Conservation (phyloP, 2,888 invertebrate genomes). For the Pyralis farinalis region DNA sequence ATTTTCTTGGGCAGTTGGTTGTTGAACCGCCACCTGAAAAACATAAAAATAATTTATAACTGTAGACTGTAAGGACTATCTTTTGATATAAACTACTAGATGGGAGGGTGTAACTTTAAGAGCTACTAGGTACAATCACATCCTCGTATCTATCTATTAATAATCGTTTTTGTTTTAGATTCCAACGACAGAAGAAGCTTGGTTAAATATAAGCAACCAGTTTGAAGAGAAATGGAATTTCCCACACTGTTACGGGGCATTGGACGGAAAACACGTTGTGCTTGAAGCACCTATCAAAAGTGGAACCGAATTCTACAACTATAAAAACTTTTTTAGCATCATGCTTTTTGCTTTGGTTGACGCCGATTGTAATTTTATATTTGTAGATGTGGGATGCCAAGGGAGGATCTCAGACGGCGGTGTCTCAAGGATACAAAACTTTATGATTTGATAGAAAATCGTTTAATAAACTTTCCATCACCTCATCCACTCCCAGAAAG, state of each 20-base stretch:
- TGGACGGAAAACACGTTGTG: background rate
- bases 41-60: too few relatives aligned
- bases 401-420: background rate
- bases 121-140: background rate
- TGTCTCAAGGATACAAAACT: background rate
- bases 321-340: background rate
- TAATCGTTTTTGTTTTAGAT: slow-evolving; percentile 15
- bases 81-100: too few relatives aligned
- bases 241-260: background rate
- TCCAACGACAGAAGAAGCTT: background rate
- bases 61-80: too few relatives aligned
- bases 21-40: too few relatives aligned
- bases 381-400: background rate
- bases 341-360: background rate
- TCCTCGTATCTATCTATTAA: background rate
- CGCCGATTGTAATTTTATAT: background rate
- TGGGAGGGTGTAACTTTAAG: too few relatives aligned
- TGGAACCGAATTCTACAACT: background rate
- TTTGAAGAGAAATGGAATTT: background rate
- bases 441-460: slow-evolving; percentile 16
- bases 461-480: slow-evolving; percentile 9
- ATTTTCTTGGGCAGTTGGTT: too few relatives aligned
- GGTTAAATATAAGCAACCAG: background rate
- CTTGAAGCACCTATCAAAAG: background rate
- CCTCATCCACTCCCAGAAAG: slow-evolving; percentile 9